phyloP scores from a whole-genome alignment of 1,140 invertebrate genomes.

The Megathymus violae region DNA sequence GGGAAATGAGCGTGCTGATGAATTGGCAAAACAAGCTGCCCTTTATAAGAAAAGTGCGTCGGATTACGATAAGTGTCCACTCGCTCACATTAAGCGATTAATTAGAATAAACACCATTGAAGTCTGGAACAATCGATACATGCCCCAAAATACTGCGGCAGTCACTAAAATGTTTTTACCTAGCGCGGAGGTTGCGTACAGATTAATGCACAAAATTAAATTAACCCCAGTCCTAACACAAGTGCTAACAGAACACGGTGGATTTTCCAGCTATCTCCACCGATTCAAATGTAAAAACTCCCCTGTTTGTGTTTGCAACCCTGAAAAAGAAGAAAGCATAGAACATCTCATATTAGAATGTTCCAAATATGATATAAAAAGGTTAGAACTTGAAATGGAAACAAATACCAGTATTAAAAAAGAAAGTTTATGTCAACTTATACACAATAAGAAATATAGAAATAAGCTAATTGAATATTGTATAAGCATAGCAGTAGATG shows the following conservation, averaged over 20 bases:
- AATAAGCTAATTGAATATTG: no score
- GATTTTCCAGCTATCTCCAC: slow-evolving; percentile 8
- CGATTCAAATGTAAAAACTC: slow-evolving; percentile 17
- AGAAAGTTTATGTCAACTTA: no score
- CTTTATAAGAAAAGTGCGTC: no score
- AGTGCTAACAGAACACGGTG: not conserved
- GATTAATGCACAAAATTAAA: not conserved
- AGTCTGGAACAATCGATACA: not conserved
- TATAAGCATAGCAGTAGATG: no score
- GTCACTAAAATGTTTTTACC: not conserved
- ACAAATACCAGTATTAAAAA: no score
- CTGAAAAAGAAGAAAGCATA: not conserved
- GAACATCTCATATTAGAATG: not conserved
- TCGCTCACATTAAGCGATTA: not conserved
- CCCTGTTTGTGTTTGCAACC: slow-evolving; percentile 11
- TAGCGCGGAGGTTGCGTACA: not conserved
- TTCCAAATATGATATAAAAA: not conserved
- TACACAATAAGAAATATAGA: no score
- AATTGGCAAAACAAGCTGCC: no score
- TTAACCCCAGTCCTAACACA: not conserved
- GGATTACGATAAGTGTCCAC: not conserved
- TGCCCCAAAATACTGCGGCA: not conserved
- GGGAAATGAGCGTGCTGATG: no score
- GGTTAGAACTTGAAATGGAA: no score
- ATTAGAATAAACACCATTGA: not conserved